phyloP scores from a whole-genome alignment of 1,140 invertebrate genomes.

The Drosophila kohkoa region DNA sequence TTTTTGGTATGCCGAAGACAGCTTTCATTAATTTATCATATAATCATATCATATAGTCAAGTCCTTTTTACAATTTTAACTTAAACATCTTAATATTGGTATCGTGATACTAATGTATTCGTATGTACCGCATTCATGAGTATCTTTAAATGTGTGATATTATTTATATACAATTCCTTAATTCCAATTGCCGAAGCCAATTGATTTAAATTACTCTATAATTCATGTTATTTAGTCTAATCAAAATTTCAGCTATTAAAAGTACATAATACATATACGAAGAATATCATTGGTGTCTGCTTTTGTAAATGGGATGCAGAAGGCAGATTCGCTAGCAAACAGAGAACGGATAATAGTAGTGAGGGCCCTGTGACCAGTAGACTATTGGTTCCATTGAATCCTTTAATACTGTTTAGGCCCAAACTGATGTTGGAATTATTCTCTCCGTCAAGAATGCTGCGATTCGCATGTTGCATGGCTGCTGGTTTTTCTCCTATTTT shows the following conservation, averaged over 20 bases:
- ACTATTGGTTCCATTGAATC: constrained; percentile 52
- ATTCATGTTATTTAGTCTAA: constrained; percentile 31
- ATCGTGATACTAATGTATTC: constrained; percentile 55
- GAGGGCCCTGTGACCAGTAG: constrained; percentile 35
- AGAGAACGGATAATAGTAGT: constrained; percentile 45
- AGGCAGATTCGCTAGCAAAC: constrained; percentile 47
- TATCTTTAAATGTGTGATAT: constrained; percentile 27
- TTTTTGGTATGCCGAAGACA: constrained; percentile 34
- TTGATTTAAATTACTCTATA: constrained; percentile 53
- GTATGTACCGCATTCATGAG: constrained; percentile 47
- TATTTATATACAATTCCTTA: constrained; percentile 68
- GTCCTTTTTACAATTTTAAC: constrained; percentile 71
- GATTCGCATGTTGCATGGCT: constrained; percentile 88
- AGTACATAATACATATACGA: constrained; percentile 47
- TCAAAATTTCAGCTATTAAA: constrained; percentile 69
- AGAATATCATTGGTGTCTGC: constrained; percentile 39
- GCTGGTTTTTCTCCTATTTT: constrained; percentile 87
- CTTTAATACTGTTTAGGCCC: constrained; percentile 57
- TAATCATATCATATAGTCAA: constrained; percentile 38
- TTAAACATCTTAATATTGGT: constrained; percentile 54
- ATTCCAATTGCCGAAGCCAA: constrained; percentile 49
- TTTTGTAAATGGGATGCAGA: constrained; percentile 43
- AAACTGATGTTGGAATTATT: constrained; percentile 58
- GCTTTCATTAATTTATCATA: constrained; percentile 25
- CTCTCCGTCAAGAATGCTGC: constrained; percentile 78